Evolutionary conservation across 2,113 vertebrate genomes (phyloP), one percentile per base, ranked within the genome.

Genomic region (Pangasianodon gigas): DNA sequence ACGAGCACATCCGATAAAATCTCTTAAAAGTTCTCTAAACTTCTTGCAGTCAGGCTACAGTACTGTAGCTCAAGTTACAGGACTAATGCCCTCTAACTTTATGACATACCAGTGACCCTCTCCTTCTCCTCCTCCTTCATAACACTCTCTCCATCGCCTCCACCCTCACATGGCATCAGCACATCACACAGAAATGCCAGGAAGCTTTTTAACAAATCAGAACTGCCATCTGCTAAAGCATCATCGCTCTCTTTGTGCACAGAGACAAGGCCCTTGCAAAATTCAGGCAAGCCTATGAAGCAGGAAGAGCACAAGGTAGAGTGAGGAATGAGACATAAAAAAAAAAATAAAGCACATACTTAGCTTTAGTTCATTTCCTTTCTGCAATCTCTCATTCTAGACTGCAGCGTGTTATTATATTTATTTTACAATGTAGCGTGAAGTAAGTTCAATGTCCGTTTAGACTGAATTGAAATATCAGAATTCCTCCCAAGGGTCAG

Each of bases 131-230:
- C 74, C 85, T 83, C 75, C 87, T 86, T 29, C 44, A 41, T 77
- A 69, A 87, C 85, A 65, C 95, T 95, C 94, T 96, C 95, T 94
- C 97, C 96, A 94, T 96, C 95, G 96, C 97, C 96, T 96, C 96
- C 91, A 93, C 95, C 96, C 94, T 96, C 96, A 92, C 97, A 97
- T 88, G 97, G 97, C 94, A 97, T 96, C 95, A 98, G 97, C 96
- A 98, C 96, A 95, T 98, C 98, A 98, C 97, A 97, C 91, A 99
- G 97, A 97, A 98, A 98, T 92, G 97, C 97, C 96, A 98, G 96
- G 96, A 98, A 98, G 95, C 97, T 97, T 97, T 97, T 97, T 96
- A 99, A 97, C 98, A 98, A 99, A 98, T 99, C 97, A 96, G 98
- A 98, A 95, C 97, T 97, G 95, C 98, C 98, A 96, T 99, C 97